These are phyloP conservation scores for Moxostoma hubbsi DNA, from an alignment of 2,797 vertebrate species.

Conservation along the genomic window DNA sequence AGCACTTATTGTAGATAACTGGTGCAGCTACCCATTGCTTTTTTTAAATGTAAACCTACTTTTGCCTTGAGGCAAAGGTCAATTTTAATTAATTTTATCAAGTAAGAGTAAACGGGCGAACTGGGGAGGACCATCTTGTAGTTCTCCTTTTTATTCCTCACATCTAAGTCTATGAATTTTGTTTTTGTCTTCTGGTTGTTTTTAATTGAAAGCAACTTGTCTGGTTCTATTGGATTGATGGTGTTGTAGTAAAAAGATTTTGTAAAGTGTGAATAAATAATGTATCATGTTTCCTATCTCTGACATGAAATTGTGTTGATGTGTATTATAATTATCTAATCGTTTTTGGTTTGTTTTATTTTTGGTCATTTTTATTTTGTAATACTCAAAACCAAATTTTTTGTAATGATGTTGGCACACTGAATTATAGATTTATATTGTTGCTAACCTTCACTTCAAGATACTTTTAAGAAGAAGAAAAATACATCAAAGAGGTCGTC, in stretches of 20 bases:
- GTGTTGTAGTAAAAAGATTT: constrained; percentile 80
- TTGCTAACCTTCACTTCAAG: constrained; percentile 61
- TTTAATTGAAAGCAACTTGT: constrained; percentile 81
- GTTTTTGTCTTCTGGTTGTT: constrained; percentile 56
- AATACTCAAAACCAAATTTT: constrained; percentile 65
- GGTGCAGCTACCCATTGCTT: constrained; percentile 69
- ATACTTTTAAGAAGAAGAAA: constrained; percentile 57
- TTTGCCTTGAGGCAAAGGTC: constrained; percentile 65
- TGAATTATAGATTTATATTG: constrained; percentile 67
- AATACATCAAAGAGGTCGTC: constrained; percentile 48
- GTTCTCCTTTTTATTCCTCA: constrained; percentile 75
- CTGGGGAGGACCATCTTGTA: constrained; percentile 59
- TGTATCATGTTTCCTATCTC: constrained; percentile 83
- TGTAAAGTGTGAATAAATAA: constrained; percentile 89
- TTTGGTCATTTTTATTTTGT: constrained; percentile 54
- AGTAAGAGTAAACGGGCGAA: constrained; percentile 62
- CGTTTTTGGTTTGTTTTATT: constrained; percentile 33
- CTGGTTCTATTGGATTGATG: constrained; percentile 83
- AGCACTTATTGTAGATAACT: constrained; percentile 82
- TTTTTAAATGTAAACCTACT: constrained; percentile 63
- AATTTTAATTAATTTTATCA: constrained; percentile 69
- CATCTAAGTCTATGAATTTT: constrained; percentile 54
- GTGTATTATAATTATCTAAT: constrained; percentile 78
- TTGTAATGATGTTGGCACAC: constrained; percentile 65
- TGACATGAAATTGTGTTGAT: constrained; percentile 81